Percentiles rank a stretch among this genome's conserved stretches.
Conservation (phyloP, 2,113 vertebrate species). For the Charina bottae region DNA sequence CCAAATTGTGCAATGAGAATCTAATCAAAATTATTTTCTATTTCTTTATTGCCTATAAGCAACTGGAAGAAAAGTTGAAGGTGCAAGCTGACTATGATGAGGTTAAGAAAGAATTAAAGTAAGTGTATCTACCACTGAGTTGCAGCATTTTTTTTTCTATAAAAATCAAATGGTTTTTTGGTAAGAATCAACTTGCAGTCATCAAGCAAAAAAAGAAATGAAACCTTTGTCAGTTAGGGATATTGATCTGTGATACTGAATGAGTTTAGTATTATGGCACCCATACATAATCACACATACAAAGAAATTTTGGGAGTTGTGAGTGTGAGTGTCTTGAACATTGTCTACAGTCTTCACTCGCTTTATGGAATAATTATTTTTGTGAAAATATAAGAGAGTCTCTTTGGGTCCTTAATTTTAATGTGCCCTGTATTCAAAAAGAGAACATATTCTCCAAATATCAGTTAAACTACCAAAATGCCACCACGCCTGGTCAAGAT, state of each 20-base stretch:
- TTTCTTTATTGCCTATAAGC: slow-evolving; percentile 76
- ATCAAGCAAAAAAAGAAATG: background rate
- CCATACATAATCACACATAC: background rate
- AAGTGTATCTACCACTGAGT: slow-evolving; percentile 62
- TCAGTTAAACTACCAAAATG: background rate
- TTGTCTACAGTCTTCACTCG: background rate
- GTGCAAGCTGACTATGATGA: slow-evolving; percentile 97
- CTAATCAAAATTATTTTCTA: slow-evolving; percentile 59
- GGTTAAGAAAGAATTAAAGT: slow-evolving; percentile 98
- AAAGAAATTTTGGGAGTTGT: background rate
- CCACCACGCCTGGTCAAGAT: background rate
- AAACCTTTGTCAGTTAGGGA: background rate
- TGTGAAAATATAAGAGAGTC: background rate
- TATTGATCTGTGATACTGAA: background rate
- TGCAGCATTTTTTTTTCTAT: background rate
- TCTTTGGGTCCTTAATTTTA: background rate
- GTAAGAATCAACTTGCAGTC: background rate
- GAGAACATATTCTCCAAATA: background rate
- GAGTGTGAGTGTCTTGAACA: background rate
- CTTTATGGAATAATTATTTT: background rate
- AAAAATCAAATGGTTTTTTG: background rate
- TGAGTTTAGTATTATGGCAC: background rate
- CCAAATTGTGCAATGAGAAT: background rate
- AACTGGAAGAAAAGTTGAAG: slow-evolving; percentile 97
- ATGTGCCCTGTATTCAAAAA: background rate